phyloP scores from a whole-genome alignment of 1,140 invertebrate genomes.

The Lucilia sericata region DNA sequence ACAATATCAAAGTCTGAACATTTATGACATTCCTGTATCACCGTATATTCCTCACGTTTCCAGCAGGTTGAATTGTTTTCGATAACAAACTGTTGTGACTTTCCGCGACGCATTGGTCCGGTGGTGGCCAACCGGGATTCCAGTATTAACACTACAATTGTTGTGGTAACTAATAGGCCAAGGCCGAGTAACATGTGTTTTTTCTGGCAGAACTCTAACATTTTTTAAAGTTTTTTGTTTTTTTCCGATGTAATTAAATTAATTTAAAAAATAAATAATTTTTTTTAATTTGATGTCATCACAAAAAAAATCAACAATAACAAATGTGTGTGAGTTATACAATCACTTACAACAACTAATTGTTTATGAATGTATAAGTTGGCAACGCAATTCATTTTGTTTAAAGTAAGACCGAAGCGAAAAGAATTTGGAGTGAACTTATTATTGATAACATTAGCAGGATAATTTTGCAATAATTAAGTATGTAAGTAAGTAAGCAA shows the following conservation, averaged over 20 bases:
- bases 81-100: slow-evolving; percentile 71
- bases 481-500: no score
- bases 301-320: not conserved
- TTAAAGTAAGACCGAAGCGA: no score
- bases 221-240: slow-evolving; percentile 53
- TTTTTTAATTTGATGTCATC: not conserved
- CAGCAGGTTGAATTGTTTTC: slow-evolving; percentile 83
- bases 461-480: no score
- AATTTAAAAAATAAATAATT: not conserved
- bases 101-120: slow-evolving; percentile 51
- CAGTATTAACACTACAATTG: slow-evolving; percentile 80
- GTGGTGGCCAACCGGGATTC: slow-evolving; percentile 75
- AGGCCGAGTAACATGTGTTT: slow-evolving; percentile 77
- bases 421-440: no score
- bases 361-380: no score
- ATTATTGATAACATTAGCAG: no score
- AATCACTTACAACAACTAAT: no score
- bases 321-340: no score
- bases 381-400: no score
- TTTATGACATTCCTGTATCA: slow-evolving; percentile 82
- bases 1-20: slow-evolving; percentile 82
- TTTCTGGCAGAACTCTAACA: slow-evolving; percentile 78
- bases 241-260: not conserved
- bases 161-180: slow-evolving; percentile 75
- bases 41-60: slow-evolving; percentile 75